Evolutionary conservation across 1,140 invertebrate species (phyloP), one percentile per base, ranked within the genome.

Genomic region (Contarinia nasturtii): DNA sequence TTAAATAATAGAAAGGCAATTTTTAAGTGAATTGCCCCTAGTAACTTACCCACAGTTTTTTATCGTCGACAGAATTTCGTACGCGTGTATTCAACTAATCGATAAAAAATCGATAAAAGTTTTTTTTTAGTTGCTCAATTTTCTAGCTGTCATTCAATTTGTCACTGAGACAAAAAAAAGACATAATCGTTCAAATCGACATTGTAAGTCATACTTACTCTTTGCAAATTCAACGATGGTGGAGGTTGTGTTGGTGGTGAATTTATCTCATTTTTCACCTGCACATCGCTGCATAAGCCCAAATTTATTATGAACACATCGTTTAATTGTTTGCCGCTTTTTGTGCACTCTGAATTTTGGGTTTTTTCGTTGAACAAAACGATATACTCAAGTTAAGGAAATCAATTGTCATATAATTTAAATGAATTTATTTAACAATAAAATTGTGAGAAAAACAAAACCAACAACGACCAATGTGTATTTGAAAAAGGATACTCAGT

Each of bases 231-330:
- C 45, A 92, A 68, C 51, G 80, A 81, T 55, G 80, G 76, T 55
- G 27, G 27, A 5, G 85, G 79, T 51, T 78, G 72, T 55, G 86
- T 82, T 38, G 75, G 75, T 17, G 75, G 70, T 42, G 76, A 70
- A 49, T 73, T 77, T 49, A 82, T 82, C 67, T 86, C 82, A 55
- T 83, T 82, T 63, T 84, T 80, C 18, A 90, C 85, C 68, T 87
- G 80, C 38, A 94, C 80, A 63, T 92, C 86, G 58, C 83, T 89
- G 43, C 91, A 87, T 51, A 84, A 72, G 49, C 81, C 79, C 59
- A 93, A 72, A 71, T 93, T 94, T 47, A 93, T 74, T 66, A 91
- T 79, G 63, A 83, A 80, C 27, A 93, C 79, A 69, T 94, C 86
- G 63, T 83, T 82, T 50, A 82, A 67, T 49, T 79, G 76, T 27